Evolutionary conservation across 2,113 vertebrate species (phyloP).

Genomic region (Protobothrops mucrosquamatus): DNA sequence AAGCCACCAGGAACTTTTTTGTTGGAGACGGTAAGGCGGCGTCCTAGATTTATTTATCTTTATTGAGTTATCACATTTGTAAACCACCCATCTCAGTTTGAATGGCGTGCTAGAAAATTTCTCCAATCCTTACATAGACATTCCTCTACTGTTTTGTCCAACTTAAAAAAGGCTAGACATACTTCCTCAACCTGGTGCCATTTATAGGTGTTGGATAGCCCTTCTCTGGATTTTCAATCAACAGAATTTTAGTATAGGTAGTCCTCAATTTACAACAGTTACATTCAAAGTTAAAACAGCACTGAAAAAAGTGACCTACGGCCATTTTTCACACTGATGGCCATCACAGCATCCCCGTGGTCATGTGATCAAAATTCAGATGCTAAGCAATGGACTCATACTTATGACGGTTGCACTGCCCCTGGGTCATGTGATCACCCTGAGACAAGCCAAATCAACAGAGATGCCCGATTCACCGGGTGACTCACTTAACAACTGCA

Average conservation of each 20-base stretch:
- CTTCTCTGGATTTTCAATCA: background rate
- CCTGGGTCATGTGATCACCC: too few relatives aligned
- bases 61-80: background rate
- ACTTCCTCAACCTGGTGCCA: background rate
- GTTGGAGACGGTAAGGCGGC: background rate
- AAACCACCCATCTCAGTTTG: background rate
- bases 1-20: conserved; percentile 16
- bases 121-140: background rate
- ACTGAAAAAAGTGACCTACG: too few relatives aligned
- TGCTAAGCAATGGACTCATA: too few relatives aligned
- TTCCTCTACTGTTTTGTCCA: background rate
- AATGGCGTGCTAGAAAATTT: background rate
- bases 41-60: background rate
- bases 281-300: background rate
- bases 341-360: too few relatives aligned
- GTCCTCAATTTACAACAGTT: background rate
- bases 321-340: too few relatives aligned
- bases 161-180: background rate
- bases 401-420: too few relatives aligned
- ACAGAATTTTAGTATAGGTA: background rate
- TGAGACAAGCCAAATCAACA: too few relatives aligned
- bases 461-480: too few relatives aligned
- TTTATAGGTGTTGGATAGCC: background rate
- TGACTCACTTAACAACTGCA: too few relatives aligned
- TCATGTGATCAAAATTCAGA: too few relatives aligned